phyloP scores from a whole-genome alignment of 2,888 invertebrate species.

The Drosophila anceps region DNA sequence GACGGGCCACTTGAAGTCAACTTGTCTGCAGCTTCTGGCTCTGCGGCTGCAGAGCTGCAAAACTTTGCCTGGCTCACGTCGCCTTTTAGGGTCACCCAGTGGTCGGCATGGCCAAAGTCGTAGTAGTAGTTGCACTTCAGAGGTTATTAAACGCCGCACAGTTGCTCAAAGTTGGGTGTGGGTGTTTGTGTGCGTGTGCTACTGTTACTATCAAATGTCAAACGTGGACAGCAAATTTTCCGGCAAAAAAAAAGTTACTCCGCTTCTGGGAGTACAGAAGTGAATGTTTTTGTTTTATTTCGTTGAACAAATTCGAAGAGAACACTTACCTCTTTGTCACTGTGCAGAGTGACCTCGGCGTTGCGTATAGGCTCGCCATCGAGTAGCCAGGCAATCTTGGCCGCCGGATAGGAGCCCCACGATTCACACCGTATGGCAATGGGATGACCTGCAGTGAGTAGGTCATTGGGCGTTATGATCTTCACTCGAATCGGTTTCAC shows the following conservation, averaged over 20 bases:
- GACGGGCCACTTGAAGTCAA: conserved; percentile 59
- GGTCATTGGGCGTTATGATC: conserved; percentile 90
- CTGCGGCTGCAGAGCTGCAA: conserved; percentile 45
- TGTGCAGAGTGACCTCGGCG: conserved; percentile 88
- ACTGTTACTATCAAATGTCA: conserved; percentile 72
- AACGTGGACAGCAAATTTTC: conserved; percentile 56
- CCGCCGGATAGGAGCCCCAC: conserved; percentile 93
- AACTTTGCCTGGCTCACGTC: conserved; percentile 55
- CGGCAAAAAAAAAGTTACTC: conserved; percentile 31
- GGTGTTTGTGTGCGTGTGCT: conserved; percentile 8
- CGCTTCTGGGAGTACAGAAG: neutral
- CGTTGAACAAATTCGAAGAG: conserved; percentile 31
- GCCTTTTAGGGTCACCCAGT: conserved; percentile 66
- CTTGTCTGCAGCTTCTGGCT: conserved; percentile 57
- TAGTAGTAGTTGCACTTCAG: conserved; percentile 43
- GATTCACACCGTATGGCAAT: conserved; percentile 92
- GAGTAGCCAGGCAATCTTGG: conserved; percentile 92
- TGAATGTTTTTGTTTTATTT: conserved; percentile 6
- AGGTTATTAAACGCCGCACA: conserved; percentile 56
- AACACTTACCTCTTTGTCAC: conserved; percentile 83
- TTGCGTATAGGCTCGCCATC: conserved; percentile 89
- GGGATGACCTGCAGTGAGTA: conserved; percentile 90
- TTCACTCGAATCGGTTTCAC: conserved; percentile 93
- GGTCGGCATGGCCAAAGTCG: conserved; percentile 44
- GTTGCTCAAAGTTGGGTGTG: conserved; percentile 38